Evolutionary conservation across 2,113 vertebrate species (phyloP), one percentile per base, ranked within the genome.

Genomic region (Amphiprion percula): DNA sequence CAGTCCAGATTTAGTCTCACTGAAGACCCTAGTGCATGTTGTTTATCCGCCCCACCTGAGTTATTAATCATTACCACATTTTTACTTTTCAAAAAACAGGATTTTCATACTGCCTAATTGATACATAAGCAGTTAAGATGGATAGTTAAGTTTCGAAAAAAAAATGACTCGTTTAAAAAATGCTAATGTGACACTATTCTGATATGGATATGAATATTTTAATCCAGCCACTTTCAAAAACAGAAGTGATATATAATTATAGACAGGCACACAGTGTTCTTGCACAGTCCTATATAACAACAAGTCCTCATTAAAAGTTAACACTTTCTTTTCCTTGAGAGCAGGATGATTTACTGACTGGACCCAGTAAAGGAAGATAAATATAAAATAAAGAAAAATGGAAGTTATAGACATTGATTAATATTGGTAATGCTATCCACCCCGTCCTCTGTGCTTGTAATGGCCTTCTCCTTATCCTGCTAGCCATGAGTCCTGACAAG

Each of bases 381-480:
- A n/a, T n/a, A n/a, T n/a, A n/a, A n/a, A n/a, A n/a, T n/a, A n/a
- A 95, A 96, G 96, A 96, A 96, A 96, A 96, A 93, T 92, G 83
- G 94, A 94, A 92, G 92, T 93, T 91, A 93, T 49, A 79, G 97
- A 97, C 96, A 95, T 96, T 98, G 97, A 98, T 98, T 97, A 97
- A 98, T 98, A 98, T 97, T 96, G 95, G 96, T 97, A 97, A 97
- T 96, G 96, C 94, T 96, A 95, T 95, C 95, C 74, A 50, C 58
- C 59, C 74, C 71, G 61, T 75, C 86, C 71, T 58, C 95, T 91
- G 92, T 96, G 95, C 96, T 96, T 96, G 96, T 97, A 97, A 97
- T 96, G 95, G 96, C 95, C 95, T 94, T 95, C 95, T 96, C 95
- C 94, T 95, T 96, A 65, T 96, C 96, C 95, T 91, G 93, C 94